These are phyloP conservation scores for Drosophila mauritiana DNA, from an alignment of 1,140 invertebrate species.

Conservation along the genomic window DNA sequence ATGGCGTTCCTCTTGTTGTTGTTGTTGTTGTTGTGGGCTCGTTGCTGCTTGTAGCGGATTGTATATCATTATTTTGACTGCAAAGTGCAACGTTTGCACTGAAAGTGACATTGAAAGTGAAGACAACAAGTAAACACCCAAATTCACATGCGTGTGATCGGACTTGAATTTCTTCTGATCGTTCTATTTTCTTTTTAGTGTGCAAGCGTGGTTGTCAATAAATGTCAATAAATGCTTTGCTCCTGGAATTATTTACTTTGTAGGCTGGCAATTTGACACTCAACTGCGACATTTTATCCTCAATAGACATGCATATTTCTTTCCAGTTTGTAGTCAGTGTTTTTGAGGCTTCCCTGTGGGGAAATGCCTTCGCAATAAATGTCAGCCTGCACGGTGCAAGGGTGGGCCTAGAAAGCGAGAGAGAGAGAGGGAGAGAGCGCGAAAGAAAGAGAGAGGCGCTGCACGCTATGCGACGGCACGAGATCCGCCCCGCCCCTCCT, in stretches of 20 bases:
- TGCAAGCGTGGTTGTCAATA: background rate
- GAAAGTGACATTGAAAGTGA: constrained; percentile 43
- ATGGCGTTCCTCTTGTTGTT: constrained; percentile 9
- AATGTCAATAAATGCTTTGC: no score
- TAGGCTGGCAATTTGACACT: no score
- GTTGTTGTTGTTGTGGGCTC: constrained; percentile 4
- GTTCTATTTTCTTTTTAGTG: background rate
- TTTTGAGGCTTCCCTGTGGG: constrained; percentile 5
- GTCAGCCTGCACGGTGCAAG: constrained; percentile 7
- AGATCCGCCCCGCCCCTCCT: background rate
- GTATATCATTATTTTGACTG: constrained; percentile 27
- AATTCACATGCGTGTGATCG: background rate
- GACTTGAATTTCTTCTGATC: background rate
- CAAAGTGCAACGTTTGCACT: constrained; percentile 47
- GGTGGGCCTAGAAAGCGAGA: background rate
- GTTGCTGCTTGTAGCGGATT: constrained; percentile 2
- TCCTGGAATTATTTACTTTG: no score
- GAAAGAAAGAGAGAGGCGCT: constrained; percentile 2
- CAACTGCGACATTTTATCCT: background rate
- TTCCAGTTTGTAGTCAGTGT: background rate
- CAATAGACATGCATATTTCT: background rate
- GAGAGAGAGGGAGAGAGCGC: background rate
- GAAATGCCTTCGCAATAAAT: constrained; percentile 12
- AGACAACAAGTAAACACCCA: constrained; percentile 11
- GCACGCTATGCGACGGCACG: constrained; percentile 30